phyloP scores from a whole-genome alignment of 2,888 invertebrate genomes.

The Drosophila acutilabella region DNA sequence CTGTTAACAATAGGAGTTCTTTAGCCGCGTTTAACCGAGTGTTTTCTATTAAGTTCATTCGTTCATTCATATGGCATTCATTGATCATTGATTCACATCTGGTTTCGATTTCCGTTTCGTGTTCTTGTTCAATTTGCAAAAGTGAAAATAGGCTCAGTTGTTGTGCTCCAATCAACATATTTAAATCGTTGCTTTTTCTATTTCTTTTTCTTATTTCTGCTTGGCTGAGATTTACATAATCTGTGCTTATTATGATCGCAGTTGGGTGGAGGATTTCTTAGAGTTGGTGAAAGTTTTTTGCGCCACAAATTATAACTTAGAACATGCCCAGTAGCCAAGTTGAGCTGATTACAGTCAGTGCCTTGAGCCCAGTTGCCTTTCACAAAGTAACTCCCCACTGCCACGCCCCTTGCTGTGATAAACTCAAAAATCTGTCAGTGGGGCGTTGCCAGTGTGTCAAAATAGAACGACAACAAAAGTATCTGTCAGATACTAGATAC shows the following conservation, averaged over 20 bases:
- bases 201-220: constrained; percentile 33
- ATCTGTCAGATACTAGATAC: constrained; percentile 66
- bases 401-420: constrained; percentile 2
- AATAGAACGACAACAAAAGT: constrained; percentile 50
- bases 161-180: constrained; percentile 25
- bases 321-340: constrained; percentile 62
- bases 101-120: constrained; percentile 64
- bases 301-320: constrained; percentile 70
- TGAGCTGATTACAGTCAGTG: constrained; percentile 35
- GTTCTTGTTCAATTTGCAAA: constrained; percentile 63
- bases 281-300: constrained; percentile 60
- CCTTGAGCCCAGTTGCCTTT: constrained; percentile 54
- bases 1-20: constrained; percentile 7
- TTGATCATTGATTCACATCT: constrained; percentile 28
- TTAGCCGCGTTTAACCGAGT: constrained; percentile 20
- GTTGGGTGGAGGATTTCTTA: constrained; percentile 1
- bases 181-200: constrained; percentile 20
- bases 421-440: constrained; percentile 74
- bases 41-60: constrained; percentile 36
- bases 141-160: constrained; percentile 69
- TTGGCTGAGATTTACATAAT: constrained; percentile 69
- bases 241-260: constrained; percentile 33
- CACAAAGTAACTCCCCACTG: constrained; percentile 64
- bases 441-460: constrained; percentile 76
- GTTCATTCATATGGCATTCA: constrained; percentile 33